phyloP scores from a whole-genome alignment of 2,888 invertebrate species.

The Ectropis crepuscularia region DNA sequence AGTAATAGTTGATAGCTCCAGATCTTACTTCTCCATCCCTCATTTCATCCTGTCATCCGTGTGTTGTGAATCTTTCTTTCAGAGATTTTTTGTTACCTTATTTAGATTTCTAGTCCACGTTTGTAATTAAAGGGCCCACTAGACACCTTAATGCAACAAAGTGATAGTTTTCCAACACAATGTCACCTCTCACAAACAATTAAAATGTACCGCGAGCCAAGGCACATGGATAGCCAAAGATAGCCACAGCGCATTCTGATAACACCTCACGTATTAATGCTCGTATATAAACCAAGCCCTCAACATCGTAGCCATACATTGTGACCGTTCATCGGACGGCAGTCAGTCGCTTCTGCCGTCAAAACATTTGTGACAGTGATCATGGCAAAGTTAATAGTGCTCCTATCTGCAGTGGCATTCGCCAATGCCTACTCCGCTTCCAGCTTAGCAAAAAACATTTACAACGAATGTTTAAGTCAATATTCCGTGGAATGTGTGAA shows the following conservation, averaged over 20 bases:
- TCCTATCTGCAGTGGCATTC: constrained; percentile 66
- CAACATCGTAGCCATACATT: constrained; percentile 79
- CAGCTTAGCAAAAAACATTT: constrained; percentile 87
- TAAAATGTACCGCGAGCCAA: constrained; percentile 68
- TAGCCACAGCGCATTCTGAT: constrained; percentile 68
- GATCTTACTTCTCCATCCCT: no score
- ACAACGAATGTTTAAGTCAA: constrained; percentile 87
- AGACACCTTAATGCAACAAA: constrained; percentile 49
- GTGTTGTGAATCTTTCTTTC: no score
- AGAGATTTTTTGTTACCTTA: background rate
- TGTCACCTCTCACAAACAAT: constrained; percentile 63
- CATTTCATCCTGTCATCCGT: no score
- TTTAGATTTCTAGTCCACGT: background rate
- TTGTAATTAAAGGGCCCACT: constrained; percentile 29
- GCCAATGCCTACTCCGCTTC: constrained; percentile 84
- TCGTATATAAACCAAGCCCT: constrained; percentile 84
- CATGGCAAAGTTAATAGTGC: constrained; percentile 77
- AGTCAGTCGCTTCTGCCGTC: constrained; percentile 76
- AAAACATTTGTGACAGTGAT: constrained; percentile 60
- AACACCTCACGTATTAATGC: constrained; percentile 83
- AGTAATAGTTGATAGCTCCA: no score
- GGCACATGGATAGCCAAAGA: constrained; percentile 62
- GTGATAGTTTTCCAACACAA: constrained; percentile 74
- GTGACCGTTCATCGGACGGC: constrained; percentile 73
- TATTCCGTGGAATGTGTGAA: constrained; percentile 90